phyloP scores from a whole-genome alignment of 1,140 invertebrate species.

The Asobara japonica region DNA sequence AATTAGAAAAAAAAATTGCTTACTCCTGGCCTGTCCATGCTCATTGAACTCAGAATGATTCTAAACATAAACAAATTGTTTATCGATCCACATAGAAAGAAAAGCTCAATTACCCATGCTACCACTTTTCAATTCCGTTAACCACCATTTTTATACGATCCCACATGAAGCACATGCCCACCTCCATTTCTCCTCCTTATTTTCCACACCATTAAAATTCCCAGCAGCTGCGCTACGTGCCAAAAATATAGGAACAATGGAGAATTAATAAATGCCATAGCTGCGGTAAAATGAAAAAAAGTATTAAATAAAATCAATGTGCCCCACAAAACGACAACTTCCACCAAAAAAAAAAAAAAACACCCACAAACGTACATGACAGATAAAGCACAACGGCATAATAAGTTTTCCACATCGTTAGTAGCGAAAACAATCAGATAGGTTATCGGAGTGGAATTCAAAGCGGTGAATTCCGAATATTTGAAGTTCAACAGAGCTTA shows the following conservation, averaged over 20 bases:
- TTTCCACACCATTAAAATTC: constrained; percentile 11
- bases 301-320: background rate
- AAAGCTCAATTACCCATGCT: background rate
- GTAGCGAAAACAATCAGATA: too few species aligned
- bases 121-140: background rate
- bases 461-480: too few species aligned
- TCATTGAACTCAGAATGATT: background rate
- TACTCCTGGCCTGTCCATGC: background rate
- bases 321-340: too few species aligned
- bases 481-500: too few species aligned
- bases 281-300: background rate
- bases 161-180: background rate
- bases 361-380: too few species aligned
- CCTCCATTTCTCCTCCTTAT: background rate
- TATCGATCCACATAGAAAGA: background rate
- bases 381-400: too few species aligned
- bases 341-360: too few species aligned
- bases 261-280: constrained; percentile 1
- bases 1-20: background rate
- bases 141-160: background rate
- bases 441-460: too few species aligned
- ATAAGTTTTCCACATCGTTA: too few species aligned
- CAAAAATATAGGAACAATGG: background rate
- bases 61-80: background rate
- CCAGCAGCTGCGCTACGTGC: background rate